These are phyloP conservation scores for Zaprionus lineosus DNA, from an alignment of 2,888 invertebrate species.

Conservation along the genomic window DNA sequence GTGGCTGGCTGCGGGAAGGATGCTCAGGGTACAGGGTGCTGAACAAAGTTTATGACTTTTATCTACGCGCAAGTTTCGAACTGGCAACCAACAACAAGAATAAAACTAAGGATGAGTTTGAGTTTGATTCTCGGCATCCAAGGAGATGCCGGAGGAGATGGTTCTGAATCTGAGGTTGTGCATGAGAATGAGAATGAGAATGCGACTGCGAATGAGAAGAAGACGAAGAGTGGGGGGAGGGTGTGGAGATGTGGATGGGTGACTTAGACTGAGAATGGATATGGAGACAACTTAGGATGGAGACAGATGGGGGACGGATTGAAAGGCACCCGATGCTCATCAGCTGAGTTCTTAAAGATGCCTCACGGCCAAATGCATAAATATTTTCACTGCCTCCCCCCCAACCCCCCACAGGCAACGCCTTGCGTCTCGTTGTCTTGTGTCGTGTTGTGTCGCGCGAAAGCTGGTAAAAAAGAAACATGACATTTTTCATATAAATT, in stretches of 20 bases:
- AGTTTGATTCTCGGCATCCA: constrained; percentile 1
- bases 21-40: constrained; percentile 7
- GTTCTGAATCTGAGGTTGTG: too few relatives aligned
- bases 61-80: constrained; percentile 63
- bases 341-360: constrained; percentile 61
- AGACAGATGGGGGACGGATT: too few relatives aligned
- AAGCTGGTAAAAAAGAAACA: constrained; percentile 43
- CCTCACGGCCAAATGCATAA: constrained; percentile 70
- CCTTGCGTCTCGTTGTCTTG: constrained; percentile 13
- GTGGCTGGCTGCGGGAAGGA: background rate
- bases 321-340: constrained; percentile 29
- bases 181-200: too few relatives aligned
- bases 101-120: constrained; percentile 2
- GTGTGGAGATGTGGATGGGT: too few relatives aligned
- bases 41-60: constrained; percentile 68
- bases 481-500: constrained; percentile 69
- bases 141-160: too few relatives aligned
- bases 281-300: too few relatives aligned
- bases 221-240: too few relatives aligned
- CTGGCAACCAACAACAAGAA: constrained; percentile 19
- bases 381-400: constrained; percentile 53
- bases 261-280: constrained; percentile 1
- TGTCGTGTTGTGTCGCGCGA: background rate
- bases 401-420: too few relatives aligned
- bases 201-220: too few relatives aligned